phyloP scores from a whole-genome alignment of 2,888 invertebrate genomes.

The Ditula angustiorana region DNA sequence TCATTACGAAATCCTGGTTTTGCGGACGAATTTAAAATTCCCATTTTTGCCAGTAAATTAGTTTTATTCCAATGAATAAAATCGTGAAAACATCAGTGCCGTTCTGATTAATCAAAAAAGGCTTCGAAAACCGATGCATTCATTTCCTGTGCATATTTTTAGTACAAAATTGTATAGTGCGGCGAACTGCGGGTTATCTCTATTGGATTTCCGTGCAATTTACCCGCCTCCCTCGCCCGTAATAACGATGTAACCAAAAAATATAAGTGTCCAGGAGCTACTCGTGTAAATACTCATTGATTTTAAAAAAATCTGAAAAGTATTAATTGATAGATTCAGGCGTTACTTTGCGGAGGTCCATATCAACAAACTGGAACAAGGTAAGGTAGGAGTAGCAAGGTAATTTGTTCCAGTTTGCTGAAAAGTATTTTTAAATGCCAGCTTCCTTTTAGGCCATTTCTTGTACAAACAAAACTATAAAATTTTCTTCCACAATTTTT shows the following conservation, averaged over 20 bases:
- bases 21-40: no score
- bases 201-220: constrained; percentile 54
- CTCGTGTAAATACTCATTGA: not conserved
- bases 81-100: not conserved
- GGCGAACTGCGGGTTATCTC: constrained; percentile 46
- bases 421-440: no score
- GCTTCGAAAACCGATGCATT: not conserved
- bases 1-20: no score
- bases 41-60: not conserved
- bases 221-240: constrained; percentile 44
- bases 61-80: not conserved
- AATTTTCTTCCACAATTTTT: no score
- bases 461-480: no score
- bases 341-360: no score
- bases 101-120: not conserved
- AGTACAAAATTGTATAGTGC: constrained; percentile 22
- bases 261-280: constrained; percentile 30
- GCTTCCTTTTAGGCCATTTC: no score
- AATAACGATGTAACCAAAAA: constrained; percentile 45
- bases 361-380: no score
- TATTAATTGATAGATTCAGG: no score
- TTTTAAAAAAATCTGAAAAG: not conserved
- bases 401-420: no score
- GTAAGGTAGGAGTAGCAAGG: no score
- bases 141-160: constrained; percentile 16